Conservation (phyloP, 2,797 vertebrate species). For the Cirrhinus mrigala region DNA sequence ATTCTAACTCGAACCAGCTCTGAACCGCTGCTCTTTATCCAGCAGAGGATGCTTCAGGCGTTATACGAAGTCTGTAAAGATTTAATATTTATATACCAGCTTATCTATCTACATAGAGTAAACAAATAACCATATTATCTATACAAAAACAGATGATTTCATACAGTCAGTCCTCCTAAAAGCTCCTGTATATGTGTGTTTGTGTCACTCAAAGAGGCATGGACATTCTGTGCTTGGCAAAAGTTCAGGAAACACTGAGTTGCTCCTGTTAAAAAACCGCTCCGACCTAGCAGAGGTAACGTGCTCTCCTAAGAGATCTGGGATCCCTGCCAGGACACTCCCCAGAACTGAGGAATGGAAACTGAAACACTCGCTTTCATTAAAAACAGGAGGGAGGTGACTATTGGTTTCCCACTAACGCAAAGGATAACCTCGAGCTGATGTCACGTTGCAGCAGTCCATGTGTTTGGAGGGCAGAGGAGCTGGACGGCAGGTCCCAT, state of each 20-base stretch:
- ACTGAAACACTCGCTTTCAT: slow-evolving; percentile 59
- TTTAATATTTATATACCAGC: background rate
- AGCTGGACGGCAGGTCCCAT: slow-evolving; percentile 46
- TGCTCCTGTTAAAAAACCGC: slow-evolving; percentile 10
- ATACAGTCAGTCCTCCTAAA: background rate
- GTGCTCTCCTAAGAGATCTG: slow-evolving; percentile 41
- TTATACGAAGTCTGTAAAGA: background rate
- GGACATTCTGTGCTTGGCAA: slow-evolving; percentile 57
- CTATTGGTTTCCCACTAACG: slow-evolving; percentile 56
- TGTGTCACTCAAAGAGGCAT: background rate
- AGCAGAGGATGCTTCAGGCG: slow-evolving; percentile 26
- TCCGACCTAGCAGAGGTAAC: slow-evolving; percentile 57
- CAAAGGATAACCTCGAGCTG: background rate
- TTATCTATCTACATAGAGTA: background rate
- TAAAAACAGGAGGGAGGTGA: slow-evolving; percentile 38
- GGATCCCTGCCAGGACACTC: slow-evolving; percentile 53
- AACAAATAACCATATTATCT: background rate
- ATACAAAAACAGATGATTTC: background rate
- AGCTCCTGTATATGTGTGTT: background rate
- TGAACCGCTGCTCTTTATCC: background rate
- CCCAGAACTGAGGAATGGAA: slow-evolving; percentile 58
- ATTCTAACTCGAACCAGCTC: slow-evolving; percentile 31
- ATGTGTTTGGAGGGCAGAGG: background rate
- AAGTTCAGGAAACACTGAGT: slow-evolving; percentile 69
- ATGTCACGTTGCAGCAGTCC: slow-evolving; percentile 16